Evolutionary conservation across 2,888 invertebrate species (phyloP), one percentile per base, ranked within the genome.

Genomic region (Cremastobaeus sp.): DNA sequence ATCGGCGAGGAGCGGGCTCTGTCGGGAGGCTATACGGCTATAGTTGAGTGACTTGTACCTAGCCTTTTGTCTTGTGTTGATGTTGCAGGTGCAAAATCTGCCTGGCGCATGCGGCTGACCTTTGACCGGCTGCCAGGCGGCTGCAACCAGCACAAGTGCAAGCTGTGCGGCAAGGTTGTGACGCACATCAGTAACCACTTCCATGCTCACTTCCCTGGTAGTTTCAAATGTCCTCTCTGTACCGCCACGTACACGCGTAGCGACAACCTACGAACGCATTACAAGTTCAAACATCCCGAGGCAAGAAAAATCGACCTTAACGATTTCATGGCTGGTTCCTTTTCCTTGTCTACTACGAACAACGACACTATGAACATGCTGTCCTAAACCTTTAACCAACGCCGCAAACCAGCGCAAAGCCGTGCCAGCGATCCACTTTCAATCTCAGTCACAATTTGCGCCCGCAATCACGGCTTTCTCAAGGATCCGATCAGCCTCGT

Each of bases 31-130:
- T 84, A 66, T 60, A 86, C 81, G 83, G 82, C 82, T 84, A 66
- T 60, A 86, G 85, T 84, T 86, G 85, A 45, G 74, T 69, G 65
- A 74, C 60, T 74, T 74, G 74, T 74, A 74, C 69, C 74, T 74
- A 87, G 87, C 87, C 87, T 87, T 87, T 87, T 87, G 87, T 87
- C 87, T 89, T 89, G 89, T 88, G 89, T 89, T 90, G 90, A 91
- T 90, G 90, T 93, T 93, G 92, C 93, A 95, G 95, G 95, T 93
- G 95, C 95, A 89, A 95, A 95, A 93, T 74, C 74, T 69, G 94
- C 95, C 92, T 95, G 95, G 94, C 95, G 95, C 92, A 95, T 95
- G 95, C 94, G 95, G 91, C 93, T 95, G 90, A 95, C 95, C 90
- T 95, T 95, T 92, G 95, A 95, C 92, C 94, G 95, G 88, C 92